Evolutionary conservation across 2,797 vertebrate species (phyloP).

Genomic region (Craterocephalus amniculus): DNA sequence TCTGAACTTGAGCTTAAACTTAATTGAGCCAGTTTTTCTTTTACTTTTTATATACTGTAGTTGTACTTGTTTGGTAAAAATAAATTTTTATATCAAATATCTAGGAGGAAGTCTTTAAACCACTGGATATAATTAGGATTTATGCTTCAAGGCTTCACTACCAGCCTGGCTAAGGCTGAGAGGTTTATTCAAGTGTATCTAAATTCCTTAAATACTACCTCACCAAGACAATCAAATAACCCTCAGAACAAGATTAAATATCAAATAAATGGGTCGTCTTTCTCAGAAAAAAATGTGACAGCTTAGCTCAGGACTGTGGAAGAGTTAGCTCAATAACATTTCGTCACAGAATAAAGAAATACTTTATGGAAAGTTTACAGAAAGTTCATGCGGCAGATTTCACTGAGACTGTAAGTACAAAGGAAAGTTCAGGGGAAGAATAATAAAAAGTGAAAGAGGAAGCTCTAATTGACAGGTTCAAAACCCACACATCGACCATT

Average conservation of each 20-base stretch:
- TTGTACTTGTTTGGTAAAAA: neutral
- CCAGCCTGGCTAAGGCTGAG: slow-evolving; percentile 33
- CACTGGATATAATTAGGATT: neutral
- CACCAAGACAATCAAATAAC: slow-evolving; percentile 49
- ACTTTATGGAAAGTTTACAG: slow-evolving; percentile 22
- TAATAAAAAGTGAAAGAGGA: slow-evolving; percentile 36
- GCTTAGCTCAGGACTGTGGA: slow-evolving; percentile 14
- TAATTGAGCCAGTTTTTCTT: slow-evolving; percentile 29
- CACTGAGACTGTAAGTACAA: slow-evolving; percentile 30
- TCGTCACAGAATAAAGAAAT: slow-evolving; percentile 21
- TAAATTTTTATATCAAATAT: neutral
- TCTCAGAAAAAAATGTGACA: slow-evolving; percentile 22
- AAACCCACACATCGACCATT: slow-evolving; percentile 50
- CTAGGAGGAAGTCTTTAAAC: neutral
- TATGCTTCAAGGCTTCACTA: neutral
- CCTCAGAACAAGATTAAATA: slow-evolving; percentile 31
- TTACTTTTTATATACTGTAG: slow-evolving; percentile 6
- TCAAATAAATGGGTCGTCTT: slow-evolving; percentile 37
- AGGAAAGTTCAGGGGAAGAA: slow-evolving; percentile 33
- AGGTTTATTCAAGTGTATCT: slow-evolving; percentile 70
- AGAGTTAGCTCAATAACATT: slow-evolving; percentile 44
- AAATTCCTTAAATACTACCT: slow-evolving; percentile 54
- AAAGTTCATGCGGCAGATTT: slow-evolving; percentile 12
- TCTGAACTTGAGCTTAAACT: slow-evolving; percentile 12
- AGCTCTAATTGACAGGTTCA: slow-evolving; percentile 51